Percentiles rank a stretch among this genome's conserved stretches.
Conservation (phyloP, 2,888 invertebrate genomes). For the Andrena trimmerana region DNA sequence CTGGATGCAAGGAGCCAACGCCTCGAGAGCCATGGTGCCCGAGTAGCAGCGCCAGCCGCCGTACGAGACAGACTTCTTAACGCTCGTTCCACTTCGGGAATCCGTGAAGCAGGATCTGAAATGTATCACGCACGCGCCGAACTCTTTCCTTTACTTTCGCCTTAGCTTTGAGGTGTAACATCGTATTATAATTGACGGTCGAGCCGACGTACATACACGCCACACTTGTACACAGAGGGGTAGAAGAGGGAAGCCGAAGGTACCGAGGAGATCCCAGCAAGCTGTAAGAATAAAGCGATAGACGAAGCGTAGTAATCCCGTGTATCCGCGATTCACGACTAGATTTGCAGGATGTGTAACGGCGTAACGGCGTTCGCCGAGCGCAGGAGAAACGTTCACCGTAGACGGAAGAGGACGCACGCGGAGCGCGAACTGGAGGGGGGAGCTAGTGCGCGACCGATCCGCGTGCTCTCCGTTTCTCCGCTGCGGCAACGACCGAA, state of each 20-base stretch:
- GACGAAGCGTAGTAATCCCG: constrained; percentile 67
- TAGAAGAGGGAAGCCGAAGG: neutral
- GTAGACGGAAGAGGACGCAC: constrained; percentile 27
- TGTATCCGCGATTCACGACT: constrained; percentile 69
- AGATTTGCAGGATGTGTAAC: constrained; percentile 67
- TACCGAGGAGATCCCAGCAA: constrained; percentile 34
- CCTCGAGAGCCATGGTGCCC: neutral
- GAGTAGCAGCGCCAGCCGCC: neutral
- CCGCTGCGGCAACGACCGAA: constrained; percentile 48
- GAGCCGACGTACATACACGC: constrained; percentile 37
- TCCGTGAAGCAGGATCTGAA: constrained; percentile 38
- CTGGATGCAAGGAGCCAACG: neutral
- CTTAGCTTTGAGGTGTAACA: constrained; percentile 62
- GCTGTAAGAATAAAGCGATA: constrained; percentile 52
- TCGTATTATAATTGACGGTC: constrained; percentile 52
- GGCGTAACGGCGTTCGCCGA: constrained; percentile 42
- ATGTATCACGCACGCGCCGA: constrained; percentile 65
- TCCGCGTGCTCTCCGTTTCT: constrained; percentile 49
- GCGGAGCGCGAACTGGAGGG: constrained; percentile 1
- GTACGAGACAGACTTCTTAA: constrained; percentile 24
- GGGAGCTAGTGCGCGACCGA: neutral
- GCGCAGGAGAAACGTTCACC: constrained; percentile 29
- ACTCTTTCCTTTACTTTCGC: constrained; percentile 63
- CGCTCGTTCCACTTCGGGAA: constrained; percentile 26
- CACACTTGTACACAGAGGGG: constrained; percentile 34